phyloP scores from a whole-genome alignment of 2,113 vertebrate genomes.

The Himantopus leucocephalus region DNA sequence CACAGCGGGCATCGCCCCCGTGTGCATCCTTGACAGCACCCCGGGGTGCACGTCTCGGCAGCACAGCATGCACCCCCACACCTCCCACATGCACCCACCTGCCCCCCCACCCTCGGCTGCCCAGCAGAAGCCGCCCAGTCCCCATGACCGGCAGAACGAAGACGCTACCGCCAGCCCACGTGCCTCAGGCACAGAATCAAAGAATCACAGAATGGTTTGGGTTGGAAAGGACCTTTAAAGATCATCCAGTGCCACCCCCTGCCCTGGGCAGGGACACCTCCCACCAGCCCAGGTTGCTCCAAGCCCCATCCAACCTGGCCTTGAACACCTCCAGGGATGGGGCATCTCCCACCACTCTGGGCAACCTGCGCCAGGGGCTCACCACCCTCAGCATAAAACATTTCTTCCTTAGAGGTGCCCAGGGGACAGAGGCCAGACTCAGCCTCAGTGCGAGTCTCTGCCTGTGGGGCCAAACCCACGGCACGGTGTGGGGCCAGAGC shows the following conservation, averaged over 20 bases:
- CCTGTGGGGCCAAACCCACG: background rate
- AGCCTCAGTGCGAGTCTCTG: rapidly evolving
- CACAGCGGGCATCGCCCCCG: rapidly evolving
- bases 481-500: rapidly evolving
- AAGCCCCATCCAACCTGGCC: background rate
- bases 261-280: background rate
- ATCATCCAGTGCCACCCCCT: background rate
- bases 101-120: background rate
- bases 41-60: background rate
- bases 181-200: background rate
- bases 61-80: background rate
- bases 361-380: background rate
- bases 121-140: rapidly evolving
- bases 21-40: background rate
- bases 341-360: no score
- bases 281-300: no score
- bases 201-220: background rate
- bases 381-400: no score
- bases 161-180: background rate
- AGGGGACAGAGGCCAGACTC: background rate
- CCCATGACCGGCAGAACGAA: rapidly evolving
- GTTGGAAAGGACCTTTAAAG: background rate
- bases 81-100: no score
- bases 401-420: background rate
- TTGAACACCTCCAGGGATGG: background rate